Evolutionary conservation across 2,797 vertebrate genomes (phyloP).

Genomic region (Megalops cyprinoides): DNA sequence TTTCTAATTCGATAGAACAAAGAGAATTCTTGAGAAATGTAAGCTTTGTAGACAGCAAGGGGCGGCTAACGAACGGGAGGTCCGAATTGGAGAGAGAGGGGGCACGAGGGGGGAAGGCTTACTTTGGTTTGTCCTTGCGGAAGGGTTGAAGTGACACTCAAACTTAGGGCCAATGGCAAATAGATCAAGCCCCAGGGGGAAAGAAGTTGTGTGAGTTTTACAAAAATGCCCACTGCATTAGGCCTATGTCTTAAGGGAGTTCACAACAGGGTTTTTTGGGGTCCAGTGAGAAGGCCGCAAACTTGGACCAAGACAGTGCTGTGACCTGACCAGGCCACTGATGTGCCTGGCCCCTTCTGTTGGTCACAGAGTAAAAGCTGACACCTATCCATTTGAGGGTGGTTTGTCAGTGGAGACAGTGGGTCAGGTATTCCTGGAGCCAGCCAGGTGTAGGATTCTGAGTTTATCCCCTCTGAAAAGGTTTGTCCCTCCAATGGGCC

Average conservation of each 20-base stretch:
- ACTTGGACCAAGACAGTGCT: too few species aligned
- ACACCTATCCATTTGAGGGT: not conserved
- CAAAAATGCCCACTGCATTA: constrained; percentile 8
- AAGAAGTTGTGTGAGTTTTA: not conserved
- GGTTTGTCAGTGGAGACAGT: not conserved
- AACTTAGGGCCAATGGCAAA: constrained; percentile 28
- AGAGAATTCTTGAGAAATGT: constrained; percentile 47
- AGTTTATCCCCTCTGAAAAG: too few species aligned
- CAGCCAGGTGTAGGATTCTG: not conserved
- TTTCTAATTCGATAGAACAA: constrained; percentile 61
- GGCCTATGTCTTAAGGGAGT: not conserved
- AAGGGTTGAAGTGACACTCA: constrained; percentile 37
- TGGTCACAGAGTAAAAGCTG: constrained; percentile 16
- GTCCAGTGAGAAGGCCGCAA: too few species aligned
- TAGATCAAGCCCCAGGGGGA: not conserved
- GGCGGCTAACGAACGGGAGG: constrained; percentile 46
- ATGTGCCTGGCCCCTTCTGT: constrained; percentile 8
- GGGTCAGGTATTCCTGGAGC: not conserved
- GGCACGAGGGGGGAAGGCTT: constrained; percentile 39
- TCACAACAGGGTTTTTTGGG: not conserved
- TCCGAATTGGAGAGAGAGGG: constrained; percentile 48
- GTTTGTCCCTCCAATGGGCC: too few species aligned
- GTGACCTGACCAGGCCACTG: not conserved
- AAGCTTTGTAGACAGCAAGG: constrained; percentile 43
- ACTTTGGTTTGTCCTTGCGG: constrained; percentile 51